These are phyloP conservation scores for Balaeniceps rex DNA, from an alignment of 2,113 vertebrate species.

Conservation along the genomic window DNA sequence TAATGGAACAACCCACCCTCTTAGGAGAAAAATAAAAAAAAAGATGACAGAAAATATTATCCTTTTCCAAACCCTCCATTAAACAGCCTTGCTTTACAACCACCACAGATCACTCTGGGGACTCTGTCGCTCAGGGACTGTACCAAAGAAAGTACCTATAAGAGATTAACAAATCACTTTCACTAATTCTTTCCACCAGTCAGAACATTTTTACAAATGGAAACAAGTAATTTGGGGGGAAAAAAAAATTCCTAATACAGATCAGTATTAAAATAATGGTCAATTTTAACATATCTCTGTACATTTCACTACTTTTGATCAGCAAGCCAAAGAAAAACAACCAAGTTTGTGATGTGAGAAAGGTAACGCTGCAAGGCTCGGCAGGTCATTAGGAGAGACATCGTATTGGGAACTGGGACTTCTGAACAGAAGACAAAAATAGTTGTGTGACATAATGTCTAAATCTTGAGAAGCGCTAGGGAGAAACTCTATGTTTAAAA, in stretches of 20 bases:
- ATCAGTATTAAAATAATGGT: background rate
- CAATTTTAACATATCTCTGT: background rate
- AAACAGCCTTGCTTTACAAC: background rate
- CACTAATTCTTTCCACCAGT: background rate
- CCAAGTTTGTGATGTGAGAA: background rate
- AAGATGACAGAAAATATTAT: conserved; percentile 19
- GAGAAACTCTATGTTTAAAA: background rate
- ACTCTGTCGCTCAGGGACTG: background rate
- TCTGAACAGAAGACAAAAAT: background rate
- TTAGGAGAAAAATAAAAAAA: background rate
- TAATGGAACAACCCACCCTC: conserved; percentile 39
- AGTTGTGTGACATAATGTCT: background rate
- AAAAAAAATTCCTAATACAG: background rate
- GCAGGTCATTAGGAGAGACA: background rate
- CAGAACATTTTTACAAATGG: background rate
- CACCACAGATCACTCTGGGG: background rate
- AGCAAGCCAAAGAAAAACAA: background rate
- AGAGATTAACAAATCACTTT: background rate
- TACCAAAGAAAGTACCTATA: background rate
- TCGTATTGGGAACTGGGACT: background rate
- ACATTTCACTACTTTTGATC: background rate
- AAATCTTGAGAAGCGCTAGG: background rate
- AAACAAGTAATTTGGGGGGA: background rate
- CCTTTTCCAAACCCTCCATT: background rate
- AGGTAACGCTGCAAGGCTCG: background rate